Percentiles rank a stretch among this genome's conserved stretches.
Conservation (phyloP, 1,140 invertebrate species). For the Glossosoma conforme region DNA sequence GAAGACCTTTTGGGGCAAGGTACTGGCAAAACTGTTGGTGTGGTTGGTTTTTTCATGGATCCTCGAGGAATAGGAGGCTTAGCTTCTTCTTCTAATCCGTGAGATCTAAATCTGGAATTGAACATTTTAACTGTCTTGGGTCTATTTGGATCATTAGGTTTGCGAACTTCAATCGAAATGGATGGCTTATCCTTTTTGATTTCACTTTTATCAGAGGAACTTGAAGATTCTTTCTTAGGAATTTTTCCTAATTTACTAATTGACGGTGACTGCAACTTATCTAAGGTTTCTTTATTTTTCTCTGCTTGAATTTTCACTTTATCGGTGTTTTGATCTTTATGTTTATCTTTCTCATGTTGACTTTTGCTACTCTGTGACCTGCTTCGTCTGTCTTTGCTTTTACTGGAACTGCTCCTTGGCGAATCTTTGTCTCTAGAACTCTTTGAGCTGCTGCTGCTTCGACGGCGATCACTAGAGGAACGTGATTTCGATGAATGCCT, state of each 20-base stretch:
- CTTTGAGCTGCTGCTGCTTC: conserved; percentile 38
- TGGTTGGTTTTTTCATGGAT: conserved; percentile 54
- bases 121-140: conserved; percentile 86
- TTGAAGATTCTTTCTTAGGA: conserved; percentile 57
- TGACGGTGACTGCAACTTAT: conserved; percentile 60
- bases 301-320: conserved; percentile 54
- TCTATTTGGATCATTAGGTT: conserved; percentile 58
- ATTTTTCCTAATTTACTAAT: conserved; percentile 70
- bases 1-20: conserved; percentile 58
- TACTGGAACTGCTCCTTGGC: conserved; percentile 40
- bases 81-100: conserved; percentile 75
- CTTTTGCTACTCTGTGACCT: conserved; percentile 9
- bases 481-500: conserved; percentile 39
- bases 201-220: conserved; percentile 39
- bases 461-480: conserved; percentile 33
- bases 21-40: conserved; percentile 44
- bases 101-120: conserved; percentile 81
- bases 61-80: conserved; percentile 68
- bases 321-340: conserved; percentile 48
- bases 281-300: conserved; percentile 62
- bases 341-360: conserved; percentile 43
- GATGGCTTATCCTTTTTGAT: conserved; percentile 65
- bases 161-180: conserved; percentile 73
- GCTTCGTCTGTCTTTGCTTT: conserved; percentile 10
- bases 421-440: conserved; percentile 45